Conservation (phyloP, 2,113 vertebrate species). For the human (Homo sapiens) region GRCh38 chr13:59529501-59530000, state of each 20-base stretch:
- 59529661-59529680: neutral
- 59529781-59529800: neutral
- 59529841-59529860: conserved; percentile 38
- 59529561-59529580: neutral
- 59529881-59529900: neutral
- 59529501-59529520: neutral
- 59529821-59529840: conserved; percentile 23
- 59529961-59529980: conserved; percentile 11
- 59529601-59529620: neutral
- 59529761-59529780: neutral
- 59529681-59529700: neutral
- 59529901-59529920: neutral
- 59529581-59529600: neutral
- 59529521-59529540: neutral
- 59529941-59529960: neutral
- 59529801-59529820: neutral
- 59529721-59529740: neutral
- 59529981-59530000: conserved; percentile 7
- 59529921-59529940: conserved; percentile 29
- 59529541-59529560: neutral
- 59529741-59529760: neutral
- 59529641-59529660: neutral
- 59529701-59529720: neutral
- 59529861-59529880: neutral
- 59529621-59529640: neutral